A percentile compares a stretch with the other conserved stretches of the same genome.
Evolutionary conservation across 2,888 invertebrate species (phyloP).

Genomic region (Neria commutata): DNA sequence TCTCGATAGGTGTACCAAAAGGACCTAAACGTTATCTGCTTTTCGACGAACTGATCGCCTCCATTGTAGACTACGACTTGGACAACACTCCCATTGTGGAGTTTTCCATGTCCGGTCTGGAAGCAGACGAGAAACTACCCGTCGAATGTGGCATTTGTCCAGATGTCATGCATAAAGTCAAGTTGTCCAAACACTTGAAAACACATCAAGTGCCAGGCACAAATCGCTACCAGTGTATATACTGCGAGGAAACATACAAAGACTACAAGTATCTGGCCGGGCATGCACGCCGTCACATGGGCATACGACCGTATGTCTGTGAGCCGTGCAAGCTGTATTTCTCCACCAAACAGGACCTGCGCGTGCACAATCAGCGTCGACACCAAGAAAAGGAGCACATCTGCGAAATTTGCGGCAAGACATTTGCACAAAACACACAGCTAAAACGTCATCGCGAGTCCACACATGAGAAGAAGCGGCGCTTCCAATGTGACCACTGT

Average conservation of each 20-base stretch:
- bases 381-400: constrained; percentile 53
- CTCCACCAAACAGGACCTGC: constrained; percentile 52
- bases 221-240: constrained; percentile 51
- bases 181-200: constrained; percentile 46
- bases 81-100: constrained; percentile 51
- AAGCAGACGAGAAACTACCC: constrained; percentile 46
- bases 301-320: constrained; percentile 54
- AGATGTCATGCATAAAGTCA: constrained; percentile 47
- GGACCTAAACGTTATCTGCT: constrained; percentile 48
- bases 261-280: constrained; percentile 55
- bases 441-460: constrained; percentile 54
- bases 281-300: constrained; percentile 53
- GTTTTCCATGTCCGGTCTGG: constrained; percentile 43
- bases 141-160: constrained; percentile 56
- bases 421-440: constrained; percentile 53
- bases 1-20: constrained; percentile 36
- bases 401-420: constrained; percentile 54
- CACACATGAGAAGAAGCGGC: constrained; percentile 53
- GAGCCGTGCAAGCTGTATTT: constrained; percentile 52
- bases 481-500: constrained; percentile 48
- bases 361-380: constrained; percentile 53
- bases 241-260: constrained; percentile 50
- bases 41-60: constrained; percentile 53
- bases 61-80: constrained; percentile 51
- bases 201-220: constrained; percentile 47